phyloP scores from a whole-genome alignment of 2,888 invertebrate species.

The Plebejus anna region DNA sequence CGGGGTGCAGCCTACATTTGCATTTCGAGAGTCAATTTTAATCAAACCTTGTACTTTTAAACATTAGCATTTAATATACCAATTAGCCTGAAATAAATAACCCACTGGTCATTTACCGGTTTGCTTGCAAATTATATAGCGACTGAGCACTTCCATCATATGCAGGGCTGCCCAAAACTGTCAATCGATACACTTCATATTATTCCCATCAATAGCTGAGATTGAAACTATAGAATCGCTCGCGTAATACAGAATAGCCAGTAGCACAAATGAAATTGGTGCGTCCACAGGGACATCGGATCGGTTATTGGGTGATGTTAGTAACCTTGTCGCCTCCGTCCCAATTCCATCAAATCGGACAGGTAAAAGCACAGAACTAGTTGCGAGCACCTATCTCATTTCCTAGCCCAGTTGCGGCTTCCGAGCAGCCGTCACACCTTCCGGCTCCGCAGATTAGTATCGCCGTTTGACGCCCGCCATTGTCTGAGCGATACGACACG shows the following conservation, averaged over 20 bases:
- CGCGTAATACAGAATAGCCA: not conserved
- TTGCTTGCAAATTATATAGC: not conserved
- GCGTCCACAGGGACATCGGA: not conserved
- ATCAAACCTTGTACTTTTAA: not conserved
- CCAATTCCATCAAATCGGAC: constrained; percentile 59
- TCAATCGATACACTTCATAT: not conserved
- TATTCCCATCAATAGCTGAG: not conserved
- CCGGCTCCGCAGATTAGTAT: constrained; percentile 78
- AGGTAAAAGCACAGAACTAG: constrained; percentile 52
- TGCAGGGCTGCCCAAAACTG: not conserved
- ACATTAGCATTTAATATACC: not conserved
- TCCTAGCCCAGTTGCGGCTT: constrained; percentile 77
- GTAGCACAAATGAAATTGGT: not conserved
- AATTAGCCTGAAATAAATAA: constrained; percentile 14
- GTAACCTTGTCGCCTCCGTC: constrained; percentile 42
- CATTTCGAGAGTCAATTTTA: constrained; percentile 1
- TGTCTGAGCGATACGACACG: constrained; percentile 58
- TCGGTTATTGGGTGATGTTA: constrained; percentile 29
- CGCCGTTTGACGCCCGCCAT: constrained; percentile 70
- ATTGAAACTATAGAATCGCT: not conserved
- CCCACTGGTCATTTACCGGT: not conserved
- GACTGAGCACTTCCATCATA: not conserved
- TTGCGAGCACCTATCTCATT: constrained; percentile 75
- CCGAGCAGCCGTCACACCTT: constrained; percentile 69
- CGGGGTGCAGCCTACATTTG: not conserved